phyloP scores from a whole-genome alignment of 2,888 invertebrate species.

The Gasteruption jaculator region DNA sequence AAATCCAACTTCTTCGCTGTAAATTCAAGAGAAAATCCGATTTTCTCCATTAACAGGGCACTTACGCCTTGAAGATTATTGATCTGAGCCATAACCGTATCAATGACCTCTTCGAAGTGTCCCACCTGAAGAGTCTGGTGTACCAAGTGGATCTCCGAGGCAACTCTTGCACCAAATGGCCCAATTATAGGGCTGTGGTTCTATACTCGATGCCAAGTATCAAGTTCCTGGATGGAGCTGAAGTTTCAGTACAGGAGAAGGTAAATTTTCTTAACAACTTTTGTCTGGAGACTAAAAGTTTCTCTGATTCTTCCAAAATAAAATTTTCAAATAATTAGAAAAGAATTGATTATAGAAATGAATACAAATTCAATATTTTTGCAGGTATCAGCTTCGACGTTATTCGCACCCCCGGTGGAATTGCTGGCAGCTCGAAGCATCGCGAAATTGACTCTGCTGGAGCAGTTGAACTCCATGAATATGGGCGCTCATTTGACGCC shows the following conservation, averaged over 20 bases:
- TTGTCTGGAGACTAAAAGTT: background rate
- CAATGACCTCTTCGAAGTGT: conserved; percentile 44
- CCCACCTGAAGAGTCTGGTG: conserved; percentile 38
- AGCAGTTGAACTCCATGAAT: conserved; percentile 41
- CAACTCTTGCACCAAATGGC: conserved; percentile 43
- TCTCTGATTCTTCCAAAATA: too few relatives aligned
- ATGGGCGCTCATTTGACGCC: conserved; percentile 43
- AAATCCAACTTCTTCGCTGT: background rate
- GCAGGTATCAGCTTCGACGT: conserved; percentile 37
- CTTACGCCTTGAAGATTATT: conserved; percentile 41
- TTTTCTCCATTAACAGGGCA: conserved; percentile 27
- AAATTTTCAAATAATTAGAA: conserved; percentile 1
- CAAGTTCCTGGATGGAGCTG: conserved; percentile 42
- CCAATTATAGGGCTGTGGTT: conserved; percentile 44
- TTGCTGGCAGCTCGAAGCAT: conserved; percentile 37
- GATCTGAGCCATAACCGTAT: conserved; percentile 46
- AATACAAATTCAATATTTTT: conserved; percentile 6
- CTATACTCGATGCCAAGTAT: conserved; percentile 43
- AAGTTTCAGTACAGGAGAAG: conserved; percentile 40
- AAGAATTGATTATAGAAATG: background rate
- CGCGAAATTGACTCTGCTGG: conserved; percentile 39
- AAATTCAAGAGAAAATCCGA: background rate
- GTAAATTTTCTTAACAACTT: conserved; percentile 21
- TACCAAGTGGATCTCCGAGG: conserved; percentile 44
- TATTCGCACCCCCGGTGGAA: conserved; percentile 38